phyloP scores from a whole-genome alignment of 2,888 invertebrate genomes.

The Drosophila trichaetosa region DNA sequence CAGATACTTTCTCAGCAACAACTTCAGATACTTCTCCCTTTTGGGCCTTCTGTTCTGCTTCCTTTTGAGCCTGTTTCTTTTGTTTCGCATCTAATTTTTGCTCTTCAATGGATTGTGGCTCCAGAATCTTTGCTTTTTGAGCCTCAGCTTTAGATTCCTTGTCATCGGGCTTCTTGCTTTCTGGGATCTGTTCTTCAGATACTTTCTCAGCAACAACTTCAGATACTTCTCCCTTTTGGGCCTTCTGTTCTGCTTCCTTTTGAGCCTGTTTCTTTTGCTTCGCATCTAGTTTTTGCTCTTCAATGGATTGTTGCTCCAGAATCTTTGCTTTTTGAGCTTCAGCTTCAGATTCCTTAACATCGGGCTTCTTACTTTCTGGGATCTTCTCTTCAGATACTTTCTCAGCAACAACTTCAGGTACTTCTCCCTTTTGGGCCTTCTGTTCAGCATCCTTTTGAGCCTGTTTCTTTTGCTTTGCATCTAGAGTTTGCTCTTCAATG shows the following conservation, averaged over 20 bases:
- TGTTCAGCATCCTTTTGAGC: accelerated
- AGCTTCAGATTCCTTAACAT: background rate
- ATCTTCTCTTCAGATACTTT: background rate
- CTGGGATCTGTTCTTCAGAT: accelerated
- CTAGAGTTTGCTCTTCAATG: accelerated
- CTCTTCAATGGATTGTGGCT: accelerated
- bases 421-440: background rate
- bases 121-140: background rate
- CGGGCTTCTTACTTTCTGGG: accelerated
- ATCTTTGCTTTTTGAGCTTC: background rate
- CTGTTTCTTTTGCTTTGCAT: accelerated
- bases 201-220: background rate
- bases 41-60: accelerated
- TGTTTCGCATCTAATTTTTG: accelerated
- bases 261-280: background rate
- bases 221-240: background rate
- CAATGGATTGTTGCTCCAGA: accelerated
- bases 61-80: background rate
- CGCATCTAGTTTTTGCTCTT: accelerated
- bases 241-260: accelerated
- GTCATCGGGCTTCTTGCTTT: accelerated
- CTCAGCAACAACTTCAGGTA: background rate
- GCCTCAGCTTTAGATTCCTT: background rate
- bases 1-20: background rate
- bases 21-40: background rate